Evolutionary conservation across 2,113 vertebrate genomes (phyloP).

Genomic region (Prochilodus magdalenae): DNA sequence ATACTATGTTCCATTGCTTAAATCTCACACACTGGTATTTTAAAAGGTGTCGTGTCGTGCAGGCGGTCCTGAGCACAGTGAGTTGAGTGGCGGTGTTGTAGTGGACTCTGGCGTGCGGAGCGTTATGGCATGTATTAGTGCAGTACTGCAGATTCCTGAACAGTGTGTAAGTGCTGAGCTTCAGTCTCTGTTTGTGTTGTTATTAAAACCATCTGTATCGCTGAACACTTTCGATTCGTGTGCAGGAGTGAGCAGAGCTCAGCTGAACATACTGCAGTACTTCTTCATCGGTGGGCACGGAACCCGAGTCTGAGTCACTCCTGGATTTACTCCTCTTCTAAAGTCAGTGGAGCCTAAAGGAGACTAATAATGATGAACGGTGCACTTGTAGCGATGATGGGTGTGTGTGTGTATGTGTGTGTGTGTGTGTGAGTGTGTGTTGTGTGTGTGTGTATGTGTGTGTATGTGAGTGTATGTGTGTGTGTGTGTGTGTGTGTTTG

Average conservation of each 20-base stretch:
- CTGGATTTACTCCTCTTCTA: not conserved
- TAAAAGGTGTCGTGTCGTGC: too few species aligned
- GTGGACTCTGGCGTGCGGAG: too few species aligned
- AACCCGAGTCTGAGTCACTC: not conserved
- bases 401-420: not conserved
- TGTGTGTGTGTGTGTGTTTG: too few species aligned
- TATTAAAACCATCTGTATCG: not conserved
- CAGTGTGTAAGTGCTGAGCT: not conserved
- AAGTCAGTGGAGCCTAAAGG: not conserved
- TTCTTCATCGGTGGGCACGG: not conserved
- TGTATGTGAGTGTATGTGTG: too few species aligned
- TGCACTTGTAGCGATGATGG: conserved; percentile 13
- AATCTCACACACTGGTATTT: too few species aligned
- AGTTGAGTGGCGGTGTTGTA: too few species aligned
- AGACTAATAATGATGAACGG: conserved; percentile 22
- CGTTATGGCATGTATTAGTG: not conserved
- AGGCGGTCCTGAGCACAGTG: too few species aligned
- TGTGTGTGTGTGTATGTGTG: too few species aligned
- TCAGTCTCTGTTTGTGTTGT: not conserved
- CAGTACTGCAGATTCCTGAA: not conserved
- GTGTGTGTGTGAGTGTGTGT: not conserved
- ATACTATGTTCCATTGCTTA: too few species aligned
- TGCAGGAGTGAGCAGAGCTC: not conserved
- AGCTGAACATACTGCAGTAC: not conserved
- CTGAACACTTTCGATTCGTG: not conserved